Percentiles rank a stretch among this genome's conserved stretches.
phyloP scores from a whole-genome alignment of 2,113 vertebrate genomes.

The Oncorhynchus keta region DNA sequence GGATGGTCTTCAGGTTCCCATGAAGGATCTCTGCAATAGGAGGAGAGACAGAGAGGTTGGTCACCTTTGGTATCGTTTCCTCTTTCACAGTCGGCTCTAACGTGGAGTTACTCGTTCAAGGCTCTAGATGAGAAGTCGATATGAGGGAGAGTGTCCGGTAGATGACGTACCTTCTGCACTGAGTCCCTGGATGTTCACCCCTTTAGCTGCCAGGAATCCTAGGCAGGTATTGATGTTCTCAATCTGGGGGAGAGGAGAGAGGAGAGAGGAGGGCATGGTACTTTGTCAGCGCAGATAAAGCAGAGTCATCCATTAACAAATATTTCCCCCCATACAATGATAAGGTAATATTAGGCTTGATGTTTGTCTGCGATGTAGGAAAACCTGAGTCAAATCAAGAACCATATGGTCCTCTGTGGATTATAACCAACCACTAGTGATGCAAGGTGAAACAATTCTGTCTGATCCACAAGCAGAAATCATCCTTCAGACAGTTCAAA shows the following conservation, averaged over 20 bases:
- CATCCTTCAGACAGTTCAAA: not conserved
- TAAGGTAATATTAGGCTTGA: too few relatives aligned
- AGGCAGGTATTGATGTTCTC: conserved; percentile 90
- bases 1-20: conserved; percentile 90
- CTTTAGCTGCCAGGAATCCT: conserved; percentile 86
- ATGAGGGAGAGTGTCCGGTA: not conserved
- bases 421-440: not conserved
- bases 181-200: conserved; percentile 87
- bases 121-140: too few relatives aligned
- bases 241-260: conserved; percentile 78
- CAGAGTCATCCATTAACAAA: not conserved
- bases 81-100: too few relatives aligned
- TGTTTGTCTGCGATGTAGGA: too few relatives aligned
- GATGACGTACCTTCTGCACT: conserved; percentile 87
- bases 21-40: conserved; percentile 81
- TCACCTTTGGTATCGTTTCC: not conserved
- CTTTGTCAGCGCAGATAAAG: not conserved
- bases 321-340: not conserved
- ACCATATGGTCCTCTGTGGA: too few relatives aligned
- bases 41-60: not conserved
- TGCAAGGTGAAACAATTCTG: not conserved
- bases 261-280: conserved; percentile 10
- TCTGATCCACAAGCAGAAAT: not conserved
- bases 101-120: too few relatives aligned
- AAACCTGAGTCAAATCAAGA: too few relatives aligned